Evolutionary conservation across 2,113 vertebrate genomes (phyloP).

Genomic region (Notiomystis cincta): DNA sequence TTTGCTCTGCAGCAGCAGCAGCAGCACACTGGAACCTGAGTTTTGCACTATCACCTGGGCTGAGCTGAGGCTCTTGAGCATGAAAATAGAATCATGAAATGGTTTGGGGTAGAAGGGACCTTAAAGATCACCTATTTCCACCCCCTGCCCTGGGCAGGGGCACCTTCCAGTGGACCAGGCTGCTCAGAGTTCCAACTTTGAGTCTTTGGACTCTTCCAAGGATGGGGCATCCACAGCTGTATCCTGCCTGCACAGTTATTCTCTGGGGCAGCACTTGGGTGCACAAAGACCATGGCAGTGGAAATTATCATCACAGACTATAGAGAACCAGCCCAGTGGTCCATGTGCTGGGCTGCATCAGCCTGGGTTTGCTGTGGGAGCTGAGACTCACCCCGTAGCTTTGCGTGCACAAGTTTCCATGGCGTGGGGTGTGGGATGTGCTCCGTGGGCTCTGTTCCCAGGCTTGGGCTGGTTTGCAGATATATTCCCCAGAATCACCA

Average conservation of each 20-base stretch:
- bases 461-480: background rate
- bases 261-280: background rate
- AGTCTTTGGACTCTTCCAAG: background rate
- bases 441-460: background rate
- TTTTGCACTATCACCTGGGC: background rate
- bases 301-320: background rate
- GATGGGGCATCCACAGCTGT: background rate
- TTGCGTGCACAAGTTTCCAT: fast-evolving
- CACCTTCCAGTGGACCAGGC: background rate
- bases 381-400: background rate
- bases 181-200: background rate
- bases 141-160: background rate
- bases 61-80: background rate
- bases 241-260: background rate
- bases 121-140: background rate
- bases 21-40: background rate
- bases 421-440: background rate
- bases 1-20: background rate
- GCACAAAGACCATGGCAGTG: background rate
- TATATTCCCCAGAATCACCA: background rate
- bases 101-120: background rate
- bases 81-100: background rate
- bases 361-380: background rate
- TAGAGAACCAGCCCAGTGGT: background rate
- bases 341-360: fast-evolving